phyloP scores from a whole-genome alignment of 1,140 invertebrate species.

The Leptopilina clavipes region DNA sequence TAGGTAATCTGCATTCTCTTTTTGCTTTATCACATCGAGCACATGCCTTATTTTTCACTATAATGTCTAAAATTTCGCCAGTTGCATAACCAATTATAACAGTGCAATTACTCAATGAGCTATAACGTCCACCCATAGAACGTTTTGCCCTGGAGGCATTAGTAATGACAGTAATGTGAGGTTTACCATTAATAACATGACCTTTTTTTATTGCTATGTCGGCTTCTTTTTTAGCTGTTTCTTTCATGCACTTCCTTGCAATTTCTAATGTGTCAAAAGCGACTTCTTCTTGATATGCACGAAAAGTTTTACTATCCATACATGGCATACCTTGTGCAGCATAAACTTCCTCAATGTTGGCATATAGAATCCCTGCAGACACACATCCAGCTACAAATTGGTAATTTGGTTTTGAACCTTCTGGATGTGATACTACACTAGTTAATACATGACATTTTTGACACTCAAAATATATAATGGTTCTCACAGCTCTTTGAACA shows the following conservation, averaged over 20 bases:
- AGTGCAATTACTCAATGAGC: constrained; percentile 57
- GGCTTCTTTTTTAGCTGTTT: no score
- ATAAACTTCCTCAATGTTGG: constrained; percentile 56
- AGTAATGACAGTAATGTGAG: constrained; percentile 57
- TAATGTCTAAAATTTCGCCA: constrained; percentile 52
- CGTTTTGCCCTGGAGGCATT: constrained; percentile 62
- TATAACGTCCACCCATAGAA: constrained; percentile 58
- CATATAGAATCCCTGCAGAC: constrained; percentile 54
- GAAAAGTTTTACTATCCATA: constrained; percentile 52
- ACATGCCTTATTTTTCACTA: constrained; percentile 61
- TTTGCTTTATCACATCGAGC: constrained; percentile 44
- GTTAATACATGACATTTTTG: neutral
- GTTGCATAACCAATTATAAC: constrained; percentile 56
- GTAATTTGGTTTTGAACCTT: constrained; percentile 40
- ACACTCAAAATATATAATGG: neutral
- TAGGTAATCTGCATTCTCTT: neutral
- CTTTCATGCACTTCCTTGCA: constrained; percentile 55
- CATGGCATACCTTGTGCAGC: no score
- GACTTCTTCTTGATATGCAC: constrained; percentile 45
- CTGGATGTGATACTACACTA: constrained; percentile 48
- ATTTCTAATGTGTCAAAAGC: constrained; percentile 43
- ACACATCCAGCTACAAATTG: constrained; percentile 52
- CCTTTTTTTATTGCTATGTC: constrained; percentile 39
- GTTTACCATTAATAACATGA: constrained; percentile 48
- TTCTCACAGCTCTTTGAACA: neutral